Evolutionary conservation across 2,888 invertebrate genomes (phyloP).

Genomic region (Seira sanloemensis): DNA sequence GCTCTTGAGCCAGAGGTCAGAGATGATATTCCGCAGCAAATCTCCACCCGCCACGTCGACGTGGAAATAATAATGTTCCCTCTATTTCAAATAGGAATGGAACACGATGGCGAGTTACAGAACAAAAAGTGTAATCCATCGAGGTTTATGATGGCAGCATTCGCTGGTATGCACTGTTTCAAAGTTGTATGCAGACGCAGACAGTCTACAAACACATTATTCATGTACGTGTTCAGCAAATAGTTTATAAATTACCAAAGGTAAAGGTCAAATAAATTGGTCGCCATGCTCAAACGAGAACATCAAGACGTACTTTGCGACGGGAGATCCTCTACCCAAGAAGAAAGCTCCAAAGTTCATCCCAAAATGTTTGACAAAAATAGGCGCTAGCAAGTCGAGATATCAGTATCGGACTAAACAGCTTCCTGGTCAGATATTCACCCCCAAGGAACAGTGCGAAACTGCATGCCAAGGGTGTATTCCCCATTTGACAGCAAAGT

Average conservation of each 20-base stretch:
- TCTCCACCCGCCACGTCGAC: no score
- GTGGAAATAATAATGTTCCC: no score
- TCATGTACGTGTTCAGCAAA: no score
- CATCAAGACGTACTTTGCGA: slow-evolving; percentile 33
- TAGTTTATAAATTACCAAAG: no score
- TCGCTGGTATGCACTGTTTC: no score
- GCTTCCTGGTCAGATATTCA: slow-evolving; percentile 55
- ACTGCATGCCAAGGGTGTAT: slow-evolving; percentile 18
- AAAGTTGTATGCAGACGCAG: no score
- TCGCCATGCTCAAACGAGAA: slow-evolving; percentile 57
- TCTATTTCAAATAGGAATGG: slow-evolving; percentile 56
- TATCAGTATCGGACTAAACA: slow-evolving; percentile 31
- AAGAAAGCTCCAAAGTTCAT: slow-evolving; percentile 14
- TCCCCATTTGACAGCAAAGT: slow-evolving; percentile 4
- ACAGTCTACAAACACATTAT: no score
- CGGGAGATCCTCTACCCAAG: slow-evolving; percentile 33
- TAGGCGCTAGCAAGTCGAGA: slow-evolving; percentile 16
- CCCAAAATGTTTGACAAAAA: slow-evolving; percentile 40
- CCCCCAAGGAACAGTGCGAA: slow-evolving; percentile 41
- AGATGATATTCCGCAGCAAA: no score
- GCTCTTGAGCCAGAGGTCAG: no score
- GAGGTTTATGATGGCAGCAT: slow-evolving; percentile 57
- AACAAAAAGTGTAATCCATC: slow-evolving; percentile 43
- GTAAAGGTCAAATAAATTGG: slow-evolving; percentile 52
- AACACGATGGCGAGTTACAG: slow-evolving; percentile 62